Base-by-base conservation (phyloP, 2,113 vertebrate genomes). In the Syrmaticus mikado region DNA sequence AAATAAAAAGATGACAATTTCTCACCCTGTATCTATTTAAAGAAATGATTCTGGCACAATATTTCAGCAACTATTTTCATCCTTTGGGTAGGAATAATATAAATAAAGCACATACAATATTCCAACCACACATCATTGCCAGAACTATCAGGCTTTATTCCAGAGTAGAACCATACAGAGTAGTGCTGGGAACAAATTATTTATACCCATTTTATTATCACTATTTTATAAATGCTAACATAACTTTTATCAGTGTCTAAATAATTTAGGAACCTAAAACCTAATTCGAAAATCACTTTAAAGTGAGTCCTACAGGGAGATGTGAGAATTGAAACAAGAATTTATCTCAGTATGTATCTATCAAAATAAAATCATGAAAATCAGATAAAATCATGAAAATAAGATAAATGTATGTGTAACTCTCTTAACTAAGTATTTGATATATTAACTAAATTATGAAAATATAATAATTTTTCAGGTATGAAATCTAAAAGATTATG, bases 1-100 rank as follows among this genome's bases (percentile, higher is more conserved):
- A 64, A 25, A 25, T 10, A n/a, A 70, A 92, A 38, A 30, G 87
- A 76, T 36, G 68, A 27, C 77, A 90, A 94, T 92, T 96, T 93
- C 65, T 89, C 14, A 43, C 61, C 34, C 34, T 84, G 43, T 77
- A 93, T 67, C 45, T 85, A 80, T 80, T 86, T 82, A 81, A 66
- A 95, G 75, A 95, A 92, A 75, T 72, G 62, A 93, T 81, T 96
- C 89, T 92, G 22, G 24, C 61, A 88, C 78, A 89, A 55, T 52
- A 67, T 92, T 94, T 92, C 90, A 94, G 11, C 20, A 52, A 4
- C 57, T 80, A 61, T 18, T 82, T 65, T 4, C 48, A 9, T 34
- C 8, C 66, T 85, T 72, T n/a, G 5, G 7, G 22, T 58, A 65
- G 13, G 32, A 43, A 72, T 84, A 82, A 74, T 30, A 36, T 10